Conservation (phyloP, 2,113 vertebrate genomes). For the Gambusia affinis region DNA sequence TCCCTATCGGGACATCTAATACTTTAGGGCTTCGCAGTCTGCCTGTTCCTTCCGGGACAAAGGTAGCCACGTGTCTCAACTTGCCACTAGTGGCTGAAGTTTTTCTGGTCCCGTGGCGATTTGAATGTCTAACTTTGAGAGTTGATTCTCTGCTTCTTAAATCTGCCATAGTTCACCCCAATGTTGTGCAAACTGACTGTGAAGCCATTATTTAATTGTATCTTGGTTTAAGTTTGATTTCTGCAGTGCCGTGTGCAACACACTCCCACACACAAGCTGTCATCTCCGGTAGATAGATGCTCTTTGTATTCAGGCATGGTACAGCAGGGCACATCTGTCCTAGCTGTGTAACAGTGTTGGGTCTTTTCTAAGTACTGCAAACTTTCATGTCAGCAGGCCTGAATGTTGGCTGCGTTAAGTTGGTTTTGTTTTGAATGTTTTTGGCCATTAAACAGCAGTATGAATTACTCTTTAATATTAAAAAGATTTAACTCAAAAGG, state of each 20-base stretch:
- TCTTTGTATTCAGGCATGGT: constrained; percentile 66
- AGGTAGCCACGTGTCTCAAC: constrained; percentile 33
- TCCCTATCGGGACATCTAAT: constrained; percentile 44
- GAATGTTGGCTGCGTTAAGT: not conserved
- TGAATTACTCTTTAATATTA: too few species aligned
- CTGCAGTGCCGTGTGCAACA: constrained; percentile 12
- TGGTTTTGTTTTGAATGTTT: constrained; percentile 2
- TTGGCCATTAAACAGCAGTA: not conserved
- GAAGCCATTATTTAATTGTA: constrained; percentile 11
- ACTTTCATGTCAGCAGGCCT: not conserved
- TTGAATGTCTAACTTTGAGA: constrained; percentile 2
- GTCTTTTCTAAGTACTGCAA: constrained; percentile 22
- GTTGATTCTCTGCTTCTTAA: constrained; percentile 20
- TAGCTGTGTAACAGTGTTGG: constrained; percentile 47
- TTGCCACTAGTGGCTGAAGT: constrained; percentile 31
- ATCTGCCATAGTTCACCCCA: constrained; percentile 13
- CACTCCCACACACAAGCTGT: constrained; percentile 46
- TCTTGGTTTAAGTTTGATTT: constrained; percentile 17
- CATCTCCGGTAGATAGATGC: constrained; percentile 54
- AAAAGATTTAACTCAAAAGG: too few species aligned
- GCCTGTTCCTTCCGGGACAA: constrained; percentile 47
- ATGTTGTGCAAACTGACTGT: constrained; percentile 9
- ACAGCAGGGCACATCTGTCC: constrained; percentile 65
- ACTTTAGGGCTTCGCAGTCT: constrained; percentile 24
- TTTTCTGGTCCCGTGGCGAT: constrained; percentile 12